These are phyloP conservation scores for Linurgus olivaceus DNA, from an alignment of 2,797 vertebrate genomes.

Conservation along the genomic window DNA sequence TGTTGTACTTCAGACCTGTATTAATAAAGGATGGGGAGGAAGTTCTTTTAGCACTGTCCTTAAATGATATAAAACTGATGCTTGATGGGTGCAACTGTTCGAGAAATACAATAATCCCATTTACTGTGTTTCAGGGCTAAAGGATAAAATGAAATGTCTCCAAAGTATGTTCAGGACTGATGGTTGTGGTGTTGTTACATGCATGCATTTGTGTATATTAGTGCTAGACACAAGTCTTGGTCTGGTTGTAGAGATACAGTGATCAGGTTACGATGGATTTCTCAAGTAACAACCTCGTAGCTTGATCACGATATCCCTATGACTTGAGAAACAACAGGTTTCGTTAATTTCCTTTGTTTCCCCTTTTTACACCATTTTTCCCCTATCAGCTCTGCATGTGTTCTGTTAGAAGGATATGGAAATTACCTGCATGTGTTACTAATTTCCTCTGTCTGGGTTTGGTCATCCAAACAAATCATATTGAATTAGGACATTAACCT, in stretches of 20 bases:
- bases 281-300: conserved; percentile 66
- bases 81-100: background rate
- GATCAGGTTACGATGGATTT: conserved; percentile 73
- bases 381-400: background rate
- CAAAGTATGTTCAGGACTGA: conserved; percentile 75
- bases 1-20: background rate
- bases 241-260: conserved; percentile 75
- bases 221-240: conserved; percentile 4
- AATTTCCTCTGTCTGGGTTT: background rate
- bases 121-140: conserved; percentile 75
- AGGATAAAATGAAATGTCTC: conserved; percentile 78
- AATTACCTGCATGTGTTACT: background rate
- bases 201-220: conserved; percentile 56
- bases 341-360: background rate
- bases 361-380: background rate
- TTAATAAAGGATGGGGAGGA: background rate
- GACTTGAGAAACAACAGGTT: conserved; percentile 58
- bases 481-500: background rate
- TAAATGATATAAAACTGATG: background rate
- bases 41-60: background rate
- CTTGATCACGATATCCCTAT: conserved; percentile 71
- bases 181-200: conserved; percentile 40
- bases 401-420: background rate
- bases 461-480: background rate
- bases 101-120: conserved; percentile 13